Evolutionary conservation across 2,888 invertebrate species (phyloP), one percentile per base, ranked within the genome.

Genomic region (Teleogryllus oceanicus): DNA sequence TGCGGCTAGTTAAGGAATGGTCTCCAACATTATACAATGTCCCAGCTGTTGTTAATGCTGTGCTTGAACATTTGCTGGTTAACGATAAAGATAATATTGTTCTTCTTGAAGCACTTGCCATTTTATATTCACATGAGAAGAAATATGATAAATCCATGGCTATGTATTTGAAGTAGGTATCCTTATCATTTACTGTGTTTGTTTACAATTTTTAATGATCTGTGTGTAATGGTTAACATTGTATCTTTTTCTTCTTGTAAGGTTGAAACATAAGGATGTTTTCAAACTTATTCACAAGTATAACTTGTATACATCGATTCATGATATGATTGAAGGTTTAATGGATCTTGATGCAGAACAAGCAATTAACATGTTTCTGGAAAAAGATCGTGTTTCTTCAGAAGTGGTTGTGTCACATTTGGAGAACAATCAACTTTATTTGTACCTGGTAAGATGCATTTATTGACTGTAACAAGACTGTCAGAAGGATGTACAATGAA

Each of bases 81-180:
- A 91, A 92, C 49, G 92, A 92, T 84, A 90, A 91, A 21, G 92
- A 94, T 84, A 93, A 94, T 83, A 91, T 91, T 84, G 88, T 92
- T 11, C 90, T 97, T 83, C 89, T 97, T 74, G 96, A 97, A 89
- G 94, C 97, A 1, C 88, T 98, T 80, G 97, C 97, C 1, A 91
- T 96, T 85, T 89, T 98, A 77, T 97, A 97, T 84, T 94, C 95
- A 81, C 92, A 96, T 85, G 93, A 95, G 84, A 92, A 93, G 83
- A 93, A 95, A 86, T 97, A 95, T 87, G 97, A 97, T 86, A 96
- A 96, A 87, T 96, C 98, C 1, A 88, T 98, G 79, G 93, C 93
- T 24, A 94, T 97, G 88, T 98, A 97, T 87, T 89, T 98, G 77
- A 95, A 93, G 92, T 92, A 86, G 89, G 90, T 86, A 62, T 62